Base-by-base conservation (phyloP, 2,113 vertebrate genomes). In the Porphyrio hochstetteri region DNA sequence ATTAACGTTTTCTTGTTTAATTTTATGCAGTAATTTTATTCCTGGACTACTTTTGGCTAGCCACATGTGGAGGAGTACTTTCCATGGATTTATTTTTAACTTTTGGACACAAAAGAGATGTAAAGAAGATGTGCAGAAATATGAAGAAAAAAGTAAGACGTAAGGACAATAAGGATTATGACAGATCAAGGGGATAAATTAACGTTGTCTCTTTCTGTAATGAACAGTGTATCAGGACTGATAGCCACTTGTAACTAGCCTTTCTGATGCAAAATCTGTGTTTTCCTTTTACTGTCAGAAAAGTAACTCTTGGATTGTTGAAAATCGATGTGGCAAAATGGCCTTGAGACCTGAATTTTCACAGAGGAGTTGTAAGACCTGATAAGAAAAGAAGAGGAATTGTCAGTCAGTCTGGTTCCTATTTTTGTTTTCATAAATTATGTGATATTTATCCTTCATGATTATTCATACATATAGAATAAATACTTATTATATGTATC, bases 141-240 rank as follows among this genome's bases (percentile, higher is more conserved):
- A 75, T 35, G 20, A 50, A 67, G 18, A 87, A 16, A 82, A 91
- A 91, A 71, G 36, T 5, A 71, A 68, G 17, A 33, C 3, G 3
- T 27, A 84, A 52, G 9, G 27, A 13, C 9, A 13, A 18, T 23
- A 11, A 55, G 2, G n/a, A 42, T 35, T 82, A 14, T 15, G 20
- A 40, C 20, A 85, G 50, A 80, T 28, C 9, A 63, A 74, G 80
- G 8, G 25, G 31, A 35, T 40, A 63, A 79, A 63, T 75, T 38
- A 10, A 42, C 19, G 3, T 29, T 31, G 3, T 78, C 36, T 89
- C 44, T 53, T 83, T 86, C 40, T 70, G 21, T 59, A 63, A 8
- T 31, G 17, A 59, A 27, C 4, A 8, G 31, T 70, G 2, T 56
- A 65, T 20, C 4, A 18, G 17, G 36, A 56, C 19, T 0, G 1